These are phyloP conservation scores for Cerceris ruficornis DNA, from an alignment of 2,888 invertebrate species.

Conservation along the genomic window DNA sequence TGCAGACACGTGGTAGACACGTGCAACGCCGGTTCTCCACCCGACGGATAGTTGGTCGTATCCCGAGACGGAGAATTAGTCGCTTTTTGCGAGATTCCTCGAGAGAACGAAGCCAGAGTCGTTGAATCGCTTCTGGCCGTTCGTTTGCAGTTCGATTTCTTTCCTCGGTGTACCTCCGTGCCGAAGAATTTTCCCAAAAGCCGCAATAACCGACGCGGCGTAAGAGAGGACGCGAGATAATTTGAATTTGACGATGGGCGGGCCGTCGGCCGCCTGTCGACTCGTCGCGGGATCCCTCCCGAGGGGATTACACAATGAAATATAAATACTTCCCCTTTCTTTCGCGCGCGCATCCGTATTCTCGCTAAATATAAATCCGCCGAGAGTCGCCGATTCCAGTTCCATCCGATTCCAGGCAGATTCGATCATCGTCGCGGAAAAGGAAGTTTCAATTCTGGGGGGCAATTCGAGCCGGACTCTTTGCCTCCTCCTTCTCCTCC, in stretches of 20 bases:
- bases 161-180: too few relatives aligned
- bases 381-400: conserved; percentile 28
- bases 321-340: conserved; percentile 73
- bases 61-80: conserved; percentile 50
- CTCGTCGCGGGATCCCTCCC: conserved; percentile 65
- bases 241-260: conserved; percentile 50
- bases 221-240: background rate
- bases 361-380: conserved; percentile 75
- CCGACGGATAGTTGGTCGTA: conserved; percentile 50
- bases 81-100: conserved; percentile 37
- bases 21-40: conserved; percentile 58
- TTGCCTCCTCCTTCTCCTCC: too few relatives aligned
- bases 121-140: too few relatives aligned
- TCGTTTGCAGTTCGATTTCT: too few relatives aligned
- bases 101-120: conserved; percentile 9
- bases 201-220: conserved; percentile 11
- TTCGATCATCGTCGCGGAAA: conserved; percentile 6
- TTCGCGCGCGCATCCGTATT: conserved; percentile 50
- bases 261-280: conserved; percentile 1
- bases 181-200: too few relatives aligned
- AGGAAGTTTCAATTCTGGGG: background rate
- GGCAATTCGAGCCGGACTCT: too few relatives aligned
- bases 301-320: conserved; percentile 80
- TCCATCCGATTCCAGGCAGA: conserved; percentile 24
- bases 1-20: conserved; percentile 68